Evolutionary conservation across 2,888 invertebrate species (phyloP), one percentile per base, ranked within the genome.

Genomic region (Ptychoptera contaminata): DNA sequence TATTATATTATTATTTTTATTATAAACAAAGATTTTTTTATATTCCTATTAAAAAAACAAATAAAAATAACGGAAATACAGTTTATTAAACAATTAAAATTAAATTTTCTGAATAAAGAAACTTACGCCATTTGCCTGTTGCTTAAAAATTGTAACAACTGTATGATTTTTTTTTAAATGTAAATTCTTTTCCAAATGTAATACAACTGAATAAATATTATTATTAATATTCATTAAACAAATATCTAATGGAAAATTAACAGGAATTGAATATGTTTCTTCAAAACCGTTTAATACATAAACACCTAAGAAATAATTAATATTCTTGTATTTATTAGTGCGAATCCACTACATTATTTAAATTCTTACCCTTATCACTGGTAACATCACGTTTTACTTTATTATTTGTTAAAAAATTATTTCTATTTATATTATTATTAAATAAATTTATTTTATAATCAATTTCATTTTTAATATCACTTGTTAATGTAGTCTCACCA

Each of bases 191-290:
- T 50, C 36, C 53, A 57, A 16, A 60, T 50, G 16, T 29, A 65
- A 52, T 10, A 52, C 51, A 16, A 61, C 63, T 1, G 66, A 67
- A 55, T 66, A 71, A 58, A 61, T 64, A 0, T 52, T 45, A 7
- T 52, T 50, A 2, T 60, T 55, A 38, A 68, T 54, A 37, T 61
- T 53, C 45, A 71, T 59, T 35, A 72, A 51, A 48, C 66, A 63
- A 42, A 70, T 63, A 54, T 73, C 69, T 53, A 59, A 54, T 6
- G 69, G 66, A 53, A 62, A 64, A 23, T 55, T 47, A 16, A 65
- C 59, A 6, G 67, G 65, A 38, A 70, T 56, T 10, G 60, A 62
- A 44, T 59, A 58, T 16, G 62, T 53, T 37, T 63, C 59, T 41
- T 58, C 51, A 31, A 72, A 58, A 1, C 64, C 67, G 51, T 61